These are phyloP conservation scores for Myiagra hebetior DNA, from an alignment of 2,113 vertebrate genomes.

Conservation along the genomic window DNA sequence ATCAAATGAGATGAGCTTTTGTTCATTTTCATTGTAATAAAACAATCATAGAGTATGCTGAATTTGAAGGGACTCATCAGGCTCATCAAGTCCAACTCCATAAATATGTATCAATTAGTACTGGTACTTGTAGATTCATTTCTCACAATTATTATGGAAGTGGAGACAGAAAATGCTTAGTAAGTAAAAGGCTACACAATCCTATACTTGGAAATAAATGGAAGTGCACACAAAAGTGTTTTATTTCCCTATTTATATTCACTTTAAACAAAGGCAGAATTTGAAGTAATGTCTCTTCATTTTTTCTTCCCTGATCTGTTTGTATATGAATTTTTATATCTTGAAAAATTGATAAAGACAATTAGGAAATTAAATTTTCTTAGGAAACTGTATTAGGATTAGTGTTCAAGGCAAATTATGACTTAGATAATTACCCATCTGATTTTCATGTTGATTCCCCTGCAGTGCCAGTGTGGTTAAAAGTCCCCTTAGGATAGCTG, in stretches of 20 bases:
- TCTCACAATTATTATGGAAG: not conserved
- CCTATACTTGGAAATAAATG: not conserved
- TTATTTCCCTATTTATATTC: not conserved
- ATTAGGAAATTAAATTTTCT: not conserved
- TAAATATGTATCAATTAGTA: not conserved
- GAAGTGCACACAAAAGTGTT: not conserved
- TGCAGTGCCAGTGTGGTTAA: not conserved
- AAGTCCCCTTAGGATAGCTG: not conserved
- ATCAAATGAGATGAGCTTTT: not conserved
- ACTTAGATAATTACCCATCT: not conserved
- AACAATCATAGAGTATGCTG: not conserved
- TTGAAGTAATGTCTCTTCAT: not conserved
- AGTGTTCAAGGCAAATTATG: not conserved
- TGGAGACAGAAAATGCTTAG: not conserved
- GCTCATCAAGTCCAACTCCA: not conserved
- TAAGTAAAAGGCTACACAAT: not conserved
- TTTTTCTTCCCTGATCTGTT: not conserved
- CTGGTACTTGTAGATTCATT: not conserved
- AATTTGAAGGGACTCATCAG: not conserved
- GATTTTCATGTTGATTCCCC: not conserved
- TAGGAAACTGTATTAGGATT: not conserved
- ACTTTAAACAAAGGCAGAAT: not conserved
- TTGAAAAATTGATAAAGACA: not conserved
- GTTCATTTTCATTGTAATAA: not conserved
- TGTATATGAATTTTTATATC: not conserved